Evolutionary conservation across 2,797 vertebrate genomes (phyloP), one percentile per base, ranked within the genome.

Genomic region (Lepilemur ruficaudatus): DNA sequence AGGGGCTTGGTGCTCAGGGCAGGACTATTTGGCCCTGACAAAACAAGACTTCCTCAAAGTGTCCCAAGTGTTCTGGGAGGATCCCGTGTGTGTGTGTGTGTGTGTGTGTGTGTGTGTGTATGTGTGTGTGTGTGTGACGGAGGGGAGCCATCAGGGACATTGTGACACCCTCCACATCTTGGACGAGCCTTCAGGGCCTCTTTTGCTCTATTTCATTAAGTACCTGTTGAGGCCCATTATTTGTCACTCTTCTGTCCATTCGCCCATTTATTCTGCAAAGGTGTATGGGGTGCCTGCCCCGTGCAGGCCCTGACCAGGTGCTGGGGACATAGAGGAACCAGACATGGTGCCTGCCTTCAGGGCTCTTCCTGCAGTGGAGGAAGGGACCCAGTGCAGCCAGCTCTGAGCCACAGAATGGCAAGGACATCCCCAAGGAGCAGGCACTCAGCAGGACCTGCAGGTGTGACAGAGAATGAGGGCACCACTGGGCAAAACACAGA

Each of bases 231-330:
- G 48, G 50, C 23, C 55, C 35, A 22, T 17, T 25, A 23, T 7
- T 86, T 5, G 12, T 4, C 38, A 20, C 30, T 41, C 35, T 25
- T 35, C 35, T 20, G 38, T 43, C 11, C 4, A 0, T 17, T 41
- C 12, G 4, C 4, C 5, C 10, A 25, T n/a, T 79, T 76, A 41
- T 25, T 67, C 76, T 32, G 32, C 38, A 38, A 52, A 20, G 8
- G 0, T 15, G 35, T 18, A 7, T 35, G 2, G 0, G 0, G 10
- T 43, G 13, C 30, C 73, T 18, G 7, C 41, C 72, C 83, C 23
- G 4, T 32, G 23, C 8, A 0, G 38, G 63, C 25, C 87, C n/a
- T n/a, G 28, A 72, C 22, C 46, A 69, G 43, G 20, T 20, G 10
- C 38, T n/a, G 22, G 65, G 73, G 28, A 14, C 1, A 0, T 48